These are phyloP conservation scores for Monodelphis domestica DNA, from an alignment of 2,797 vertebrate species.

Conservation along the genomic window DNA sequence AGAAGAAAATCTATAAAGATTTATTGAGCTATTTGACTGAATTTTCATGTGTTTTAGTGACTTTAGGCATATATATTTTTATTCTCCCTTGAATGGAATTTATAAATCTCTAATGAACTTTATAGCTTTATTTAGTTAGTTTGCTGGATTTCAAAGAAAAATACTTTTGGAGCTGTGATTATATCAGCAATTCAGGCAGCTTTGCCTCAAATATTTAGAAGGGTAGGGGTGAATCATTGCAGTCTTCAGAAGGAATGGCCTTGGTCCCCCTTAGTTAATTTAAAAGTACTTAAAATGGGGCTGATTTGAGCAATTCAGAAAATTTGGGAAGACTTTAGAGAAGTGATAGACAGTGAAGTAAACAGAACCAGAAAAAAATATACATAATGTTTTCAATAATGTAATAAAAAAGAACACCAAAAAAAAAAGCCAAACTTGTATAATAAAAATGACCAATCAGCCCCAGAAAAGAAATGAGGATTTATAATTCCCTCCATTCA, in stretches of 20 bases:
- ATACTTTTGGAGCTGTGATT: neutral
- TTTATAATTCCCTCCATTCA: neutral
- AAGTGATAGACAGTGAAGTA: neutral
- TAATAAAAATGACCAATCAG: neutral
- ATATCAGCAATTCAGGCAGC: neutral
- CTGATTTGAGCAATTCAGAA: neutral
- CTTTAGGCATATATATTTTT: neutral
- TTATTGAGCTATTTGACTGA: neutral
- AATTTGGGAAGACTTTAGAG: neutral
- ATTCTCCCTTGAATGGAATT: neutral
- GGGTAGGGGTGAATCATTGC: neutral
- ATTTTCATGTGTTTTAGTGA: neutral
- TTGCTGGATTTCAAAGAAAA: neutral
- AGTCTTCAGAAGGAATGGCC: neutral
- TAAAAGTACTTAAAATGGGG: neutral
- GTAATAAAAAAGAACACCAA: neutral
- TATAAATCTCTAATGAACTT: neutral
- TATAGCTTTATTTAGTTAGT: neutral
- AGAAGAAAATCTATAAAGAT: neutral
- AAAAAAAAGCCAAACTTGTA: neutral
- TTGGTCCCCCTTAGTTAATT: neutral
- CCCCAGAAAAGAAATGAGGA: neutral
- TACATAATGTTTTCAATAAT: neutral
- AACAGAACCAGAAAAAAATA: neutral
- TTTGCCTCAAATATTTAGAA: neutral